These are phyloP conservation scores for Melitaea cinxia DNA, from an alignment of 1,140 invertebrate genomes.

Conservation along the genomic window DNA sequence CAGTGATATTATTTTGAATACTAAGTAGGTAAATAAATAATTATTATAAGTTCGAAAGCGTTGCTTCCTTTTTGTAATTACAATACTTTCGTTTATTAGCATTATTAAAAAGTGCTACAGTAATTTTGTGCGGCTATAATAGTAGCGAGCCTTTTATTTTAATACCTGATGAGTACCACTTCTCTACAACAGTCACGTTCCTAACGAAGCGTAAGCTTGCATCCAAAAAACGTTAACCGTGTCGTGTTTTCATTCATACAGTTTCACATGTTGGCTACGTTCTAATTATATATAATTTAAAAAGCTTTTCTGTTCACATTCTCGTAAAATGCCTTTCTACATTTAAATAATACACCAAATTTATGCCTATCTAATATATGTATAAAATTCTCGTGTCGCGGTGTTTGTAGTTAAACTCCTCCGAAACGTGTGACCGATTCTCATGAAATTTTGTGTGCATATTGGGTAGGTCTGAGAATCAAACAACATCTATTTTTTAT, in stretches of 20 bases:
- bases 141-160: slow-evolving; percentile 23
- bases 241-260: slow-evolving; percentile 18
- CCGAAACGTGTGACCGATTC: no score
- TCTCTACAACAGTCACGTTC: slow-evolving; percentile 41
- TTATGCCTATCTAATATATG: no score
- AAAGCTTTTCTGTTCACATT: not conserved
- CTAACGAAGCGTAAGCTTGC: slow-evolving; percentile 44
- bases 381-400: no score
- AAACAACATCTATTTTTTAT: no score
- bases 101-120: not conserved
- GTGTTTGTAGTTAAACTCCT: no score
- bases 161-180: slow-evolving; percentile 38
- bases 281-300: slow-evolving; percentile 1
- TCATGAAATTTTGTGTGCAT: no score
- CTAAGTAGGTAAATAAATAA: no score
- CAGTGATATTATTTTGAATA: no score
- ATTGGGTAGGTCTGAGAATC: no score
- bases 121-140: slow-evolving; percentile 11
- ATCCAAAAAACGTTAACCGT: slow-evolving; percentile 33
- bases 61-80: not conserved
- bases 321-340: not conserved
- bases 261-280: not conserved
- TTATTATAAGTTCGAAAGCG: not conserved
- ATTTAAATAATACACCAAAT: not conserved
- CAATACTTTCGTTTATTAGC: not conserved